Evolutionary conservation across 2,113 vertebrate species (phyloP).

Genomic region (Xiphorhynchus elegans): DNA sequence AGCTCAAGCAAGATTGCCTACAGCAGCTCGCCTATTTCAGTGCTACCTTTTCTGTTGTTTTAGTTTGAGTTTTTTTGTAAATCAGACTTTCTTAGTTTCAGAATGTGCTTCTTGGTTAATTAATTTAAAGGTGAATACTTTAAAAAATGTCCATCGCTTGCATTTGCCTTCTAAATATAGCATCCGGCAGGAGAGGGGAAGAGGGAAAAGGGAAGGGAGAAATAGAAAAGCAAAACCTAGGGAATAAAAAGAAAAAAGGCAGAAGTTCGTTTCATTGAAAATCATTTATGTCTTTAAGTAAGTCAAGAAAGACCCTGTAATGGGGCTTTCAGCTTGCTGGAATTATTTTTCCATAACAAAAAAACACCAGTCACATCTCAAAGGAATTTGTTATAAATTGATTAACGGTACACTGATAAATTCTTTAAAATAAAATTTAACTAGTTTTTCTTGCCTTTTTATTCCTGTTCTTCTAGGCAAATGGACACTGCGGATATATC

Average conservation of each 20-base stretch:
- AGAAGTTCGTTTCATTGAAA: neutral
- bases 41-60: neutral
- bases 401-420: neutral
- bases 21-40: neutral
- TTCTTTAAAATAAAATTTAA: neutral
- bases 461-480: neutral
- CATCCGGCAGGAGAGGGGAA: neutral
- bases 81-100: neutral
- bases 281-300: neutral
- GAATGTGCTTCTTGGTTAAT: neutral
- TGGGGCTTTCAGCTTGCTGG: neutral
- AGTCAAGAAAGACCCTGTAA: neutral
- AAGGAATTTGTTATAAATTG: neutral
- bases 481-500: neutral
- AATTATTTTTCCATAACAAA: neutral
- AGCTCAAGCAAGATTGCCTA: neutral
- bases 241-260: accelerated
- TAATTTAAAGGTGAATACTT: neutral
- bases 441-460: neutral
- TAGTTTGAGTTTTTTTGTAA: neutral
- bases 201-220: neutral
- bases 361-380: neutral
- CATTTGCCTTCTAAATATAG: neutral
- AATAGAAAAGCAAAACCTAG: neutral
- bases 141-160: neutral